Evolutionary conservation across 2,797 vertebrate genomes (phyloP), one percentile per base, ranked within the genome.

Genomic region (Melopsittacus undulatus): DNA sequence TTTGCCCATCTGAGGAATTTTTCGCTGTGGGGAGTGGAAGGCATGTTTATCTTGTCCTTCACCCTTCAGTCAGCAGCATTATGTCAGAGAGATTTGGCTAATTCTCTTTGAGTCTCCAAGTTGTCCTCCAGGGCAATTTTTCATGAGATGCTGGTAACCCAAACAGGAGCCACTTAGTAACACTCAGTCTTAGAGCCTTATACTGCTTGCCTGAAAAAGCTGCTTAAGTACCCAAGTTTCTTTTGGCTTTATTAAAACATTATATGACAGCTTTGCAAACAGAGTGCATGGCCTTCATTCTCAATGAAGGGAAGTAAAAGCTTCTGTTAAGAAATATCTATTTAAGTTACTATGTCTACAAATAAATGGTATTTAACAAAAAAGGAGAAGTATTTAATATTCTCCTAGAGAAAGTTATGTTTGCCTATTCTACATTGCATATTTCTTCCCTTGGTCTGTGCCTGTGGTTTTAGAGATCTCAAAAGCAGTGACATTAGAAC

Each of bases 291-390:
- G 4, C 20, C 78, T 83, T 84, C 38, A 9, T 75, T 81, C 67
- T 79, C 17, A 32, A 40, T 51, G 69, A 91, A 78, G 34, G 30
- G 34, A 83, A 89, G 42, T 23, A 91, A 74, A 85, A 72, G 32
- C 23, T 81, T 61, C 84, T 70, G 38, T 79, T 93, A 75, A 26
- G 63, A 82, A 85, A 54, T 75, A 82, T 23, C 57, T 90, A 9
- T 84, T 94, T 90, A 82, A 93, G 42, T 87, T 38, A 11, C 26
- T 87, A 78, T 80, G 52, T 46, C 85, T 81, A 75, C 75, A 57
- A 92, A 95, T 89, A 94, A 95, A 91, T 95, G 7, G 66, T 91
- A 78, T 51, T 86, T 77, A 24, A 67, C 16, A 24, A 54, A 69
- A 70, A 52, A 46, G 7, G 9, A n/a, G 46, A 69, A 93, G 64